Conservation (phyloP, 2,797 vertebrate genomes). For the Podargus strigoides region DNA sequence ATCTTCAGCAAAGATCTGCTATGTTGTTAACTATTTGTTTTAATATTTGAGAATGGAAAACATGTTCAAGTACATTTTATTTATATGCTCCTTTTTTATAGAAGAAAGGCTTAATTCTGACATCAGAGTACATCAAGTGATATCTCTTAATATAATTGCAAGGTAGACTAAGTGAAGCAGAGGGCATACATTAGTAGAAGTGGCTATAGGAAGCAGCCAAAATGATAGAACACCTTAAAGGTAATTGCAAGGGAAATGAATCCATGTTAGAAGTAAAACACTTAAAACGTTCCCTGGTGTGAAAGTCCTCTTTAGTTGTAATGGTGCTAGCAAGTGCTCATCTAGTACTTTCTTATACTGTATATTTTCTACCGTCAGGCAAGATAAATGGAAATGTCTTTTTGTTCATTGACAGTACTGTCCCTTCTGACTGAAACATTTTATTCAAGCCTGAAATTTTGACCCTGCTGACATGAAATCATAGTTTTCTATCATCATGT, state of each 20-base stretch:
- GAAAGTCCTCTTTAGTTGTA: not conserved
- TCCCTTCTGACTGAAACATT: slow-evolving; percentile 37
- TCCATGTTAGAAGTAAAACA: not conserved
- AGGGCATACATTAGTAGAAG: not conserved
- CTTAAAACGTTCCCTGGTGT: not conserved
- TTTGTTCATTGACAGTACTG: slow-evolving; percentile 31
- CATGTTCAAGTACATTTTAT: not conserved
- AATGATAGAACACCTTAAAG: not conserved
- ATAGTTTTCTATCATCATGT: slow-evolving; percentile 24
- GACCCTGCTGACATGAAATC: slow-evolving; percentile 43
- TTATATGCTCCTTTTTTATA: not conserved
- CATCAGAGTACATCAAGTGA: not conserved
- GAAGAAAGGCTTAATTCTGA: not conserved
- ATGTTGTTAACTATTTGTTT: not conserved
- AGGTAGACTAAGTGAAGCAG: not conserved
- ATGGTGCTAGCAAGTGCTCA: not conserved
- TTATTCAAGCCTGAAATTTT: slow-evolving; percentile 44
- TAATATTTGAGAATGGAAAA: not conserved
- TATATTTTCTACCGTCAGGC: not conserved
- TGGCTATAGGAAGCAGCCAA: not conserved
- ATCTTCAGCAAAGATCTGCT: not conserved
- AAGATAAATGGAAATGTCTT: slow-evolving; percentile 50
- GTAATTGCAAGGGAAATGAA: slow-evolving; percentile 31
- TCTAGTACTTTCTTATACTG: not conserved
- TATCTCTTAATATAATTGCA: not conserved